Evolutionary conservation across 2,113 vertebrate species (phyloP).

Genomic region (Ophiodon elongatus): DNA sequence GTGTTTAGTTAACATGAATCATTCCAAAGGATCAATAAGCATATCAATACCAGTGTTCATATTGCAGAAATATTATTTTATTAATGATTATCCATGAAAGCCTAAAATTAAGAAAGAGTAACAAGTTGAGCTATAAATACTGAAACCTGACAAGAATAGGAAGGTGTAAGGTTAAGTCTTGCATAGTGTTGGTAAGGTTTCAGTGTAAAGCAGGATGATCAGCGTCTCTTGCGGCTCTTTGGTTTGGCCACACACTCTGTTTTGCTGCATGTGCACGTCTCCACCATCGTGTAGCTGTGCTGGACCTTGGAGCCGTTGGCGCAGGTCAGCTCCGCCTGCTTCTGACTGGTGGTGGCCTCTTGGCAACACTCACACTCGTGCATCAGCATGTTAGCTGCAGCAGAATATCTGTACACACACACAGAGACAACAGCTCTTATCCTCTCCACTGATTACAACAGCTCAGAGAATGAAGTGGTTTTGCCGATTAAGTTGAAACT

Average conservation of each 20-base stretch:
- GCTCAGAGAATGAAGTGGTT: background rate
- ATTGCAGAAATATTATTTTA: constrained; percentile 60
- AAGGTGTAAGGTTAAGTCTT: background rate
- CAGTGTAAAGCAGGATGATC: background rate
- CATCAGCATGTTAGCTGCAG: constrained; percentile 80
- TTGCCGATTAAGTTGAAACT: background rate
- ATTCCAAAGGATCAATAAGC: constrained; percentile 9
- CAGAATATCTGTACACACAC: constrained; percentile 86
- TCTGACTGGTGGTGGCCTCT: constrained; percentile 77
- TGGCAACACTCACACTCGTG: constrained; percentile 88
- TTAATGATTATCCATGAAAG: constrained; percentile 32
- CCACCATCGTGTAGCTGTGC: constrained; percentile 80
- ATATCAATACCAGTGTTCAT: background rate
- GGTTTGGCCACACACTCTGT: background rate
- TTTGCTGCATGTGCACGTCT: constrained; percentile 82
- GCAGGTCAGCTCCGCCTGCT: constrained; percentile 84
- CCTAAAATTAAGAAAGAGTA: background rate
- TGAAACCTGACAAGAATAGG: background rate
- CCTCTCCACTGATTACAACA: background rate
- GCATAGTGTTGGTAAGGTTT: background rate
- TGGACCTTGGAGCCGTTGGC: constrained; percentile 71
- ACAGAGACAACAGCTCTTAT: constrained; percentile 1
- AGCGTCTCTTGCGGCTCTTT: constrained; percentile 44
- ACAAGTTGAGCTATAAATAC: constrained; percentile 3
- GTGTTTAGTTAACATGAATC: background rate